Conservation (phyloP, 2,113 vertebrate species). For the Macrotus californicus region DNA sequence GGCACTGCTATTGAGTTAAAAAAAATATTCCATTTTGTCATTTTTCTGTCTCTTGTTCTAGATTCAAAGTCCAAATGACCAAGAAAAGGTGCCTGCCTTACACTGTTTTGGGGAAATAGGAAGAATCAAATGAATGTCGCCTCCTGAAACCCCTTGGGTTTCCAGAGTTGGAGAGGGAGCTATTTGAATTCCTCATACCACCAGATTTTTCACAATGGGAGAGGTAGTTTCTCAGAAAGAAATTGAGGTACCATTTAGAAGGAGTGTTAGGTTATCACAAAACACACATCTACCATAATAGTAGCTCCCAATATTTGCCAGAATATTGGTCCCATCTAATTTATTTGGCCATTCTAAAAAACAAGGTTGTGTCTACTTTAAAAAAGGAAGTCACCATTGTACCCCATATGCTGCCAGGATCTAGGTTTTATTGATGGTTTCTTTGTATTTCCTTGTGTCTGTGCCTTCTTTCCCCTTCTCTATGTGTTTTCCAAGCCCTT, state of each 20-base stretch:
- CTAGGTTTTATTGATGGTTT: not conserved
- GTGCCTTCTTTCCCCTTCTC: not conserved
- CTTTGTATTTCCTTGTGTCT: not conserved
- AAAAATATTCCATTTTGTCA: not conserved
- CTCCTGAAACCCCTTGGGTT: not conserved
- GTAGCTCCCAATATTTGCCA: not conserved
- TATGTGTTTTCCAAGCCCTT: not conserved
- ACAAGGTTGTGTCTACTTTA: not conserved
- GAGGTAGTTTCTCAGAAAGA: not conserved
- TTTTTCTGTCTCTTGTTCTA: constrained; percentile 5
- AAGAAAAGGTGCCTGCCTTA: not conserved
- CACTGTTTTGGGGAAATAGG: not conserved
- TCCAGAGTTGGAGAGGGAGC: not conserved
- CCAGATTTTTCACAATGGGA: not conserved
- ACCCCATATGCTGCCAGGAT: not conserved
- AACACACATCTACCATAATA: not conserved
- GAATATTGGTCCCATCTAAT: not conserved
- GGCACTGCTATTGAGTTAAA: not conserved
- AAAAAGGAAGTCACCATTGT: not conserved
- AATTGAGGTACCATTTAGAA: not conserved
- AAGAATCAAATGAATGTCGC: not conserved
- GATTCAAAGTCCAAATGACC: not conserved
- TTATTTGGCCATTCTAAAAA: constrained; percentile 18
- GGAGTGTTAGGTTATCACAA: not conserved
- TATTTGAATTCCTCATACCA: not conserved